phyloP scores from a whole-genome alignment of 2,797 vertebrate genomes.

The Premnoplex brunnescens region DNA sequence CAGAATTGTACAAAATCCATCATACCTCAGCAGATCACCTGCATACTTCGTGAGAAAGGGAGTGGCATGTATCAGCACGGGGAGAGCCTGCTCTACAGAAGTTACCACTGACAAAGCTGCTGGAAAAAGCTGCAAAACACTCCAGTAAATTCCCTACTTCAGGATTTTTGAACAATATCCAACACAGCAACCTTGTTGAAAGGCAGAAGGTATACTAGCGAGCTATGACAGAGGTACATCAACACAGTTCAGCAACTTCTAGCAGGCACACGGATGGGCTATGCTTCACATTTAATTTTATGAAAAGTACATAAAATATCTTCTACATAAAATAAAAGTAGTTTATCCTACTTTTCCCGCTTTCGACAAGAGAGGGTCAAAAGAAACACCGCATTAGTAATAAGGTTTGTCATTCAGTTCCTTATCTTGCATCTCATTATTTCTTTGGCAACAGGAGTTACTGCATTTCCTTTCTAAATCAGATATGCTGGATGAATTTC shows the following conservation, averaged over 20 bases:
- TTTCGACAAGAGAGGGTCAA: background rate
- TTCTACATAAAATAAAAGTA: background rate
- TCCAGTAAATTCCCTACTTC: background rate
- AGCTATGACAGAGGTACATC: background rate
- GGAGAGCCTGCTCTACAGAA: background rate
- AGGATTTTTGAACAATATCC: background rate
- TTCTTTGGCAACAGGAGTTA: constrained; percentile 23
- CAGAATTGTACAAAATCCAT: background rate
- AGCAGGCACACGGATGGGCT: background rate
- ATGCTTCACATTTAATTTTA: background rate
- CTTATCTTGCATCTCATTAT: constrained; percentile 39
- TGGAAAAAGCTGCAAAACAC: background rate
- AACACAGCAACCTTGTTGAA: background rate
- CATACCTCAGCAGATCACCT: accelerated
- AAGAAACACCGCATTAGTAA: background rate
- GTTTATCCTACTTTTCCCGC: background rate
- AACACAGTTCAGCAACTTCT: accelerated
- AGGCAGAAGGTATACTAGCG: background rate
- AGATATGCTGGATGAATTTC: background rate
- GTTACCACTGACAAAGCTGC: background rate
- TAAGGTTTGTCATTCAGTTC: background rate
- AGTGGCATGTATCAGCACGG: background rate
- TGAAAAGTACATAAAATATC: accelerated
- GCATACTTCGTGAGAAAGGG: background rate
- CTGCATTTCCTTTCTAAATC: constrained; percentile 16